Conservation (phyloP, 2,888 invertebrate species). For the Osedax fenrisi region DNA sequence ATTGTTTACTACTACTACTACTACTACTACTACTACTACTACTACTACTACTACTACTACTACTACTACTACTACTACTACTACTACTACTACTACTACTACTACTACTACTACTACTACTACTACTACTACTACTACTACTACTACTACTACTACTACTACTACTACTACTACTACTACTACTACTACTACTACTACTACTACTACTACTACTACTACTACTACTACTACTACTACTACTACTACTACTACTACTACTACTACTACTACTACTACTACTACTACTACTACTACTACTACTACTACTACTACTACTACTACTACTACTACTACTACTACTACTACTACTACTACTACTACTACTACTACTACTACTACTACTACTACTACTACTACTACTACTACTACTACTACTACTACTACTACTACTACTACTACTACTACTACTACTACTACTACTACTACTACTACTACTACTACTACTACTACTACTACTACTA, state of each 20-base stretch:
- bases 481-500: not conserved
- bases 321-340: conserved; percentile 15
- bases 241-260: conserved; percentile 17
- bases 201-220: conserved; percentile 4
- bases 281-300: conserved; percentile 19
- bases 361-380: conserved; percentile 21
- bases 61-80: conserved; percentile 15
- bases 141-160: conserved; percentile 8
- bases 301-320: conserved; percentile 16
- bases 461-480: conserved; percentile 9
- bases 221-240: conserved; percentile 15
- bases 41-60: conserved; percentile 22
- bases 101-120: conserved; percentile 22
- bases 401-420: conserved; percentile 22
- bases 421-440: conserved; percentile 15
- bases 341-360: conserved; percentile 12
- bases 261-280: conserved; percentile 18
- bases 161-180: conserved; percentile 9
- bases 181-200: not conserved
- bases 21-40: conserved; percentile 15
- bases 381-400: conserved; percentile 16
- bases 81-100: conserved; percentile 14
- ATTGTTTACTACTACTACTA: too few relatives aligned
- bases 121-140: conserved; percentile 15
- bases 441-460: conserved; percentile 8